phyloP scores from a whole-genome alignment of 2,797 vertebrate genomes.

The Podargus strigoides region DNA sequence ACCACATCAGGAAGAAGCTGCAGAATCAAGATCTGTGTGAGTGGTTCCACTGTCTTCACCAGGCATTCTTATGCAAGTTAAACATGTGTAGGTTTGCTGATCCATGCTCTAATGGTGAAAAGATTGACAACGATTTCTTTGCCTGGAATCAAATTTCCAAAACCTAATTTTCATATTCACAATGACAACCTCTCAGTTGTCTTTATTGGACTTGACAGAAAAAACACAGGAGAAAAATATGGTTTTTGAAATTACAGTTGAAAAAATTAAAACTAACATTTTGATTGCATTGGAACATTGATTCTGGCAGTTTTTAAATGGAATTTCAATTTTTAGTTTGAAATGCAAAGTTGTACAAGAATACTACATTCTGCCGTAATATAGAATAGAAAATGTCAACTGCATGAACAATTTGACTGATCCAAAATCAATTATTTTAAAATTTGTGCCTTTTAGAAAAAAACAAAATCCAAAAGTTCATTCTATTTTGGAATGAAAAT shows the following conservation, averaged over 20 bases:
- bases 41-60: neutral
- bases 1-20: neutral
- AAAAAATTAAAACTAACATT: neutral
- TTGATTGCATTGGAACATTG: neutral
- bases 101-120: neutral
- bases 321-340: neutral
- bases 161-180: neutral
- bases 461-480: neutral
- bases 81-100: rapidly evolving
- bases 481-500: neutral
- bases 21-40: neutral
- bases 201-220: neutral
- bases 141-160: neutral
- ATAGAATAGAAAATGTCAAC: neutral
- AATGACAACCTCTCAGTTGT: too few relatives aligned
- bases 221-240: neutral
- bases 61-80: neutral
- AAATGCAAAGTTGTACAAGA: neutral
- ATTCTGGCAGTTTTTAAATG: neutral
- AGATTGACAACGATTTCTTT: neutral
- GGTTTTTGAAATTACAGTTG: neutral
- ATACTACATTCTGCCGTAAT: neutral
- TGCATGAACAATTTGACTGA: neutral
- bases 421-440: neutral
- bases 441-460: neutral